Base-by-base conservation (phyloP, 2,113 vertebrate species). In the Pluvialis apricaria region DNA sequence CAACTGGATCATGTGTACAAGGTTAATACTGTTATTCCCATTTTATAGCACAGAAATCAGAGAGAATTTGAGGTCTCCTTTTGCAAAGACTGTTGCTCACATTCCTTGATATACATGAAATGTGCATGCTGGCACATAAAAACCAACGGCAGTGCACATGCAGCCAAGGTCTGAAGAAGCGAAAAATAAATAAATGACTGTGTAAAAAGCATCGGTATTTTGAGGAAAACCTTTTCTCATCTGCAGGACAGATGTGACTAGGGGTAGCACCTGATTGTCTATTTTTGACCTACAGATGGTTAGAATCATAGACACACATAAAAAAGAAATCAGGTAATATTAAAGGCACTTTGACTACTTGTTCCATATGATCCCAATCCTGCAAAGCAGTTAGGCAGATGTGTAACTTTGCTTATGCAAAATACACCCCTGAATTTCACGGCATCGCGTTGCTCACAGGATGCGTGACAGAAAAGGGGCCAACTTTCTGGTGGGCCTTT, bases 291-390 rank as follows among this genome's bases (percentile, higher is more conserved):
- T 96, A 70, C 92, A 97, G 91, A 91, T 91, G 96, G 78, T 96
- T 82, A 68, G 82, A 94, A 96, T 95, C 91, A 87, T 5, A 80
- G 80, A 20, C 81, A 84, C 65, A 42, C 83, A 93, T 92, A 95
- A 96, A 96, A 95, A 88, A 95, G 86, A 69, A 94, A 95, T 92
- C 95, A 93, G 89, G 81, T 89, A 95, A 95, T 95, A 97, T 95
- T 92, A 94, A 95, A 97, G 77, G 91, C 78, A 94, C 71, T 97
- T 97, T 94, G 94, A 95, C 94, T 95, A 95, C 94, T 95, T 94
- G 91, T 92, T 95, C 92, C 91, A 89, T 95, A 91, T 88, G 91
- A 94, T 82, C 62, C 73, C 49, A 82, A 60, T 86, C 81, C 92
- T 77, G 62, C 73, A 82, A 91, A 95, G 88, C 77, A 77, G 62